Base-by-base conservation (phyloP, 2,888 invertebrate genomes). In the Tinea trinotella region DNA sequence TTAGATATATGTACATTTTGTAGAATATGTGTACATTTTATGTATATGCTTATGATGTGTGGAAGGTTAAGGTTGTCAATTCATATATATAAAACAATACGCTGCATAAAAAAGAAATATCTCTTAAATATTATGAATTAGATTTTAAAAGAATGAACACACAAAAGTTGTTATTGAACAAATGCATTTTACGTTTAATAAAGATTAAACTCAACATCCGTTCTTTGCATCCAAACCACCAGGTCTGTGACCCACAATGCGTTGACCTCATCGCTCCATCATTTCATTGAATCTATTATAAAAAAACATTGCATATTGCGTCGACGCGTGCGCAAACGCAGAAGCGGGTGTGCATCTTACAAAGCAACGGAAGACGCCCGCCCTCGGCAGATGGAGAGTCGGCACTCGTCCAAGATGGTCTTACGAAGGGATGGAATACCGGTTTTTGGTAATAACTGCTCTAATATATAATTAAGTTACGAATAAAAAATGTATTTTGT, bases 361-460 rank as follows among this genome's bases (percentile, higher is more conserved):
- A 84, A 84, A 77, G 74, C 79, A 80, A 64, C 84, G 84, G 84
- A 84, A 83, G 83, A 80, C 71, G 76, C 73, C 71, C 74, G 79
- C 81, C 80, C 71, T 24, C 76, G 73, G 73, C 81, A 80, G 78
- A 75, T 80, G 79, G 67, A 70, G 65, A 17, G 3, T 24, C 52
- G 34, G 18, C 35, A 24, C 20, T 50, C 24, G 20, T 22, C 50
- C 20, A 30, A 52, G 52, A 17, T 35, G 18, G 17, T 35, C 4
- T 50, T 46, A 19, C 12, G 24, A 15, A 22, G 50, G 50, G 50
- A 50, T 5, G 6, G 22, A 22, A 50, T 24, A 50, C 50, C 50
- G 50, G 50, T 22, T 50, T 22, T n/a, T 15, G n/a, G 18, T 24
- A 50, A 24, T 24, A 24, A 50, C 50, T 13, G 50, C 18, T 50